Evolutionary conservation across 2,888 invertebrate species (phyloP).

Genomic region (Acholoe squamosa): DNA sequence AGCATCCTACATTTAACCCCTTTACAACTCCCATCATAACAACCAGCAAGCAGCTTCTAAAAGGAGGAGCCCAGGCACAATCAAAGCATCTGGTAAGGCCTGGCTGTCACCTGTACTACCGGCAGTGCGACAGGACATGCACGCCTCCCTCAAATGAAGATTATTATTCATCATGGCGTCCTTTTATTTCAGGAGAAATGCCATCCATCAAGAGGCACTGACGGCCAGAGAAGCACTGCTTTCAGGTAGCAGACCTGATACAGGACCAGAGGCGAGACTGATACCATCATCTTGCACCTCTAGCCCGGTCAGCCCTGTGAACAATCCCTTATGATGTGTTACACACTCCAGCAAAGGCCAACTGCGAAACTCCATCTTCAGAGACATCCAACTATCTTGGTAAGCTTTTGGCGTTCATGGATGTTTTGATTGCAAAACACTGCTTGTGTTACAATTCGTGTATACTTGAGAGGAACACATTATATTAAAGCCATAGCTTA

Average conservation of each 20-base stretch:
- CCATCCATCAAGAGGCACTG: background rate
- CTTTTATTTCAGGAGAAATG: constrained; percentile 5
- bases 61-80: no score
- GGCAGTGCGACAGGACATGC: background rate
- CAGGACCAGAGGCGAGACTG: background rate
- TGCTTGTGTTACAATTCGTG: no score
- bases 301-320: background rate
- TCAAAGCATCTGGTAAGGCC: no score
- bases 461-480: no score
- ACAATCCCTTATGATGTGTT: no score
- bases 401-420: no score
- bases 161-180: background rate
- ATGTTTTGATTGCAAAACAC: no score
- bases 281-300: background rate
- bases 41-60: no score
- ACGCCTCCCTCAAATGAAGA: background rate
- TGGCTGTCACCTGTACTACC: background rate
- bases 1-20: background rate
- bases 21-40: background rate
- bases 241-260: background rate
- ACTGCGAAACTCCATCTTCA: no score
- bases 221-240: background rate
- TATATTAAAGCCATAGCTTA: no score
- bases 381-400: no score
- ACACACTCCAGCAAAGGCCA: no score